Conservation (phyloP, 2,888 invertebrate genomes). For the Carcina quercana region DNA sequence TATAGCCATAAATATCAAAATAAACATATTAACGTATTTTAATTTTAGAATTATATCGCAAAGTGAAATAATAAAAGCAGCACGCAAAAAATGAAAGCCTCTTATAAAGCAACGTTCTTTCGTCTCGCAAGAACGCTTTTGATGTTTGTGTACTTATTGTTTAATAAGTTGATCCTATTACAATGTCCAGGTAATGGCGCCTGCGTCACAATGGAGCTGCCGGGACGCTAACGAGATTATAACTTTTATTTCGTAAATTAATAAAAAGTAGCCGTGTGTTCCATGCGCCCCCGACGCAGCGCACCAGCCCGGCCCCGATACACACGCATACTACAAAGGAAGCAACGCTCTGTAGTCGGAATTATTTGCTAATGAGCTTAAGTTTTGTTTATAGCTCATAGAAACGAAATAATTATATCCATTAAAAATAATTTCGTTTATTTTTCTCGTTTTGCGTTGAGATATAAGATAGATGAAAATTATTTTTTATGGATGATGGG, state of each 20-base stretch:
- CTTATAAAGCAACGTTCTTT: slow-evolving; percentile 62
- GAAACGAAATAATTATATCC: no score
- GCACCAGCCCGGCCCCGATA: slow-evolving; percentile 15
- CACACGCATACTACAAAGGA: no score
- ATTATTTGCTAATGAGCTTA: no score
- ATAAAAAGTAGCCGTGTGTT: slow-evolving; percentile 62
- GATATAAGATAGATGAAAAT: no score
- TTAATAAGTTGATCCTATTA: slow-evolving; percentile 76
- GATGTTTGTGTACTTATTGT: slow-evolving; percentile 72
- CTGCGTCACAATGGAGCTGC: slow-evolving; percentile 55
- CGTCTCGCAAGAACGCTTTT: slow-evolving; percentile 54
- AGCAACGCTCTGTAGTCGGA: no score
- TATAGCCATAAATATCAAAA: no score
- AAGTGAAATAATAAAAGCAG: slow-evolving; percentile 22
- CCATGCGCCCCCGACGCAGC: slow-evolving; percentile 30
- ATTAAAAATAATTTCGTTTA: no score
- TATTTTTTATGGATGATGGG: no score
- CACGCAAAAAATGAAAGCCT: slow-evolving; percentile 42
- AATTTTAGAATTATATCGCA: background rate
- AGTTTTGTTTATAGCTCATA: no score
- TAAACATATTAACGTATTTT: background rate
- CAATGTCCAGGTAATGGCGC: slow-evolving; percentile 69
- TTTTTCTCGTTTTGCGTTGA: no score
- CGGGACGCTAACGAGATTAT: slow-evolving; percentile 69
- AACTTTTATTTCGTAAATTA: slow-evolving; percentile 72